phyloP scores from a whole-genome alignment of 2,113 vertebrate genomes.

The Aphyosemion australe region DNA sequence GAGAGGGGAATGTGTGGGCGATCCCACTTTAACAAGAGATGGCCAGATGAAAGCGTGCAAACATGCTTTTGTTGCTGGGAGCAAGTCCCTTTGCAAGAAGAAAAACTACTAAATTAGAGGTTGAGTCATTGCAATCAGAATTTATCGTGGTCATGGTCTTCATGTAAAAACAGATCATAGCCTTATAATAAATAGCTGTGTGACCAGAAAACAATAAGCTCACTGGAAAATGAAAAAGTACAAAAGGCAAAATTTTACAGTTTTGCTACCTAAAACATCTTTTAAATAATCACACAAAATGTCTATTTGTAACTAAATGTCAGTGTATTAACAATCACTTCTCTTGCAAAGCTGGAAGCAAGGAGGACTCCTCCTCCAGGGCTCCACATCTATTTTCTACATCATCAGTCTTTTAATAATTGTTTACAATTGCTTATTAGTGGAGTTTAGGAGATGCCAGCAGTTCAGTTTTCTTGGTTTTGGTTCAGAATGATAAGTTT shows the following conservation, averaged over 20 bases:
- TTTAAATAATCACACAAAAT: no score
- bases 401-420: no score
- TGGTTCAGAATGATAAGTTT: no score
- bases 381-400: no score
- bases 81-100: conserved; percentile 46
- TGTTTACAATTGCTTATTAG: no score
- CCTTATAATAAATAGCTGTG: conserved; percentile 55
- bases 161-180: conserved; percentile 31
- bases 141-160: conserved; percentile 39
- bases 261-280: conserved; percentile 8
- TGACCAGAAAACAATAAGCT: conserved; percentile 38
- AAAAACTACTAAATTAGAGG: conserved; percentile 62
- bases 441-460: no score
- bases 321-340: no score
- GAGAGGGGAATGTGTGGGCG: conserved; percentile 65
- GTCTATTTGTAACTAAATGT: no score
- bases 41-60: conserved; percentile 61
- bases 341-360: no score
- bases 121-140: conserved; percentile 71
- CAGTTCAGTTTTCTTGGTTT: no score
- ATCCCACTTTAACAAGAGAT: conserved; percentile 60
- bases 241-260: conserved; percentile 13
- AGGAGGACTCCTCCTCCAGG: no score
- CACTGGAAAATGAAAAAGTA: conserved; percentile 32
- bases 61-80: conserved; percentile 68